These are phyloP conservation scores for Aplocera efformata DNA, from an alignment of 2,888 invertebrate species.

Conservation along the genomic window DNA sequence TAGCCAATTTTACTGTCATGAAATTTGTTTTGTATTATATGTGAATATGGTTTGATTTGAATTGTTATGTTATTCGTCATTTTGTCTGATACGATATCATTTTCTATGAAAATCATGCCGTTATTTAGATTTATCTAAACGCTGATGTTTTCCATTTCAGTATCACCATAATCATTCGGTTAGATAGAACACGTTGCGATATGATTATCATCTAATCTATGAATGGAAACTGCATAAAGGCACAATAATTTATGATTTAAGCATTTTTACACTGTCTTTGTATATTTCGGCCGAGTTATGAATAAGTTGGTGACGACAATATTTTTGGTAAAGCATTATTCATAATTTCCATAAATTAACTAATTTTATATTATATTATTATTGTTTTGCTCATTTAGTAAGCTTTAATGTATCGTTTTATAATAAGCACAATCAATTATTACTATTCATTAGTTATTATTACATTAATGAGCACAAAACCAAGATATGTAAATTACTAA, in stretches of 20 bases:
- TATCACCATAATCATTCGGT: constrained; percentile 1
- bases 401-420: too few relatives aligned
- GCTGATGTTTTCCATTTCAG: constrained; percentile 2
- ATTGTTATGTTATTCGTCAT: too few relatives aligned
- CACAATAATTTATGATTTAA: constrained; percentile 6
- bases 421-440: too few relatives aligned
- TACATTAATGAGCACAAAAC: too few relatives aligned
- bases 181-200: constrained; percentile 26
- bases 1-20: too few relatives aligned
- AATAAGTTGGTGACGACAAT: constrained; percentile 24
- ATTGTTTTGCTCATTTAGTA: background rate
- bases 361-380: too few relatives aligned
- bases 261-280: constrained; percentile 10
- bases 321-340: constrained; percentile 20
- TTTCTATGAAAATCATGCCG: constrained; percentile 6
- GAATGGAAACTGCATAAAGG: constrained; percentile 18
- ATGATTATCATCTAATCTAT: constrained; percentile 15
- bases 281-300: constrained; percentile 14
- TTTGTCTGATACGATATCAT: background rate
- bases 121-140: constrained; percentile 5
- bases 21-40: too few relatives aligned
- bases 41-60: too few relatives aligned
- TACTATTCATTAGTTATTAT: too few relatives aligned
- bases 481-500: too few relatives aligned
- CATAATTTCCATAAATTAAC: too few relatives aligned